Conservation (phyloP, 2,888 invertebrate genomes). For the Tribolium freemani region DNA sequence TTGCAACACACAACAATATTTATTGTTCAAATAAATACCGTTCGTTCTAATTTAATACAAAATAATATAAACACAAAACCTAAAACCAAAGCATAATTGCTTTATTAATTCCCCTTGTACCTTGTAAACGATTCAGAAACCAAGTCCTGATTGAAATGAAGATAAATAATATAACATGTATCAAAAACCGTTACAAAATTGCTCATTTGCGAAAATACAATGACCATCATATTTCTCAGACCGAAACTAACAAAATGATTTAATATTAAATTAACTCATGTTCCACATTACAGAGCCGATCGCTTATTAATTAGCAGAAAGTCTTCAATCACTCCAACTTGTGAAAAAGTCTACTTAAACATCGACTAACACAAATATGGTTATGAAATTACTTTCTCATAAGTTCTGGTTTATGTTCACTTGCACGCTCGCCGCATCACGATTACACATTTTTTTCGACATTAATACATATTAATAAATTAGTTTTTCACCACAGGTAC, state of each 20-base stretch:
- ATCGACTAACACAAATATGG: background rate
- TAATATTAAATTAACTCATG: conserved; percentile 20
- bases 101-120: conserved; percentile 22
- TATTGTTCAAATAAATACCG: too few species aligned
- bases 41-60: background rate
- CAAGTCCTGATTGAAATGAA: conserved; percentile 25
- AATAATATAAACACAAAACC: conserved; percentile 1
- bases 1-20: conserved; percentile 30
- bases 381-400: conserved; percentile 7
- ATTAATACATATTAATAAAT: background rate
- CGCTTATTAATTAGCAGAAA: background rate
- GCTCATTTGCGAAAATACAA: conserved; percentile 35
- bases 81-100: conserved; percentile 12
- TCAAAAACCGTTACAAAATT: conserved; percentile 25
- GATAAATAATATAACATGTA: conserved; percentile 25
- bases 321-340: background rate
- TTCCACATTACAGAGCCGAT: background rate
- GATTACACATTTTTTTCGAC: background rate
- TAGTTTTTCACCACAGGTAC: background rate
- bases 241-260: conserved; percentile 39
- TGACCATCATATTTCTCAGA: conserved; percentile 35
- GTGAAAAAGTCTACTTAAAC: background rate
- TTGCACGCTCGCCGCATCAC: background rate
- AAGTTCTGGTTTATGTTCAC: background rate
- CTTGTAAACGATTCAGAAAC: conserved; percentile 24